Conservation (phyloP, 2,888 invertebrate species). For the Creontiades dilutus region DNA sequence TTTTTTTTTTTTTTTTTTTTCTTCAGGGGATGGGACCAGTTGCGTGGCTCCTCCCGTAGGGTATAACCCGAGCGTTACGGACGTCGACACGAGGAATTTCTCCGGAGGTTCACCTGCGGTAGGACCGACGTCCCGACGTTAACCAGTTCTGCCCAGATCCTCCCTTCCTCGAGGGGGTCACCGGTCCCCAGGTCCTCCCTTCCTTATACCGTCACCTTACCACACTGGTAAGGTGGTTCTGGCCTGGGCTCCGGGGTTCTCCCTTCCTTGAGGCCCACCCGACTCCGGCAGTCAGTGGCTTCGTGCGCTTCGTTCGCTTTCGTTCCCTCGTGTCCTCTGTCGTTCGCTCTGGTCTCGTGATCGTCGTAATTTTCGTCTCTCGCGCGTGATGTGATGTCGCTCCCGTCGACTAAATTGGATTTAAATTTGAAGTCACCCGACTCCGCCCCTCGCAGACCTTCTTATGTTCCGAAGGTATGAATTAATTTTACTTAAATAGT, state of each 20-base stretch:
- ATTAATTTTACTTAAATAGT: no score
- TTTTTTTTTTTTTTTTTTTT: no score
- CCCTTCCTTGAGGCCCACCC: background rate
- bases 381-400: conserved; percentile 59
- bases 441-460: background rate
- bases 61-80: background rate
- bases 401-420: conserved; percentile 50
- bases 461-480: background rate
- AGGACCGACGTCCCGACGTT: background rate
- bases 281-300: background rate
- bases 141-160: conserved; percentile 63
- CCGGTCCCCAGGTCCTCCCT: background rate
- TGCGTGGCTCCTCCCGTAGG: background rate
- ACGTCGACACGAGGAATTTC: conserved; percentile 1
- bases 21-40: no score
- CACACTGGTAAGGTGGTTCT: background rate
- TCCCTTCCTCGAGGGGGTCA: conserved; percentile 40
- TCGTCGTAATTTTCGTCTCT: background rate
- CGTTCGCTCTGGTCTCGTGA: background rate
- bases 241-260: conserved; percentile 9
- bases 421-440: conserved; percentile 62
- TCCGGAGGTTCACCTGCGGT: no score
- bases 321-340: background rate
- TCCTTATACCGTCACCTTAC: background rate
- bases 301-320: conserved; percentile 12